These are phyloP conservation scores for Sinocyclocheilus grahami DNA, from an alignment of 2,113 vertebrate species.

Conservation along the genomic window DNA sequence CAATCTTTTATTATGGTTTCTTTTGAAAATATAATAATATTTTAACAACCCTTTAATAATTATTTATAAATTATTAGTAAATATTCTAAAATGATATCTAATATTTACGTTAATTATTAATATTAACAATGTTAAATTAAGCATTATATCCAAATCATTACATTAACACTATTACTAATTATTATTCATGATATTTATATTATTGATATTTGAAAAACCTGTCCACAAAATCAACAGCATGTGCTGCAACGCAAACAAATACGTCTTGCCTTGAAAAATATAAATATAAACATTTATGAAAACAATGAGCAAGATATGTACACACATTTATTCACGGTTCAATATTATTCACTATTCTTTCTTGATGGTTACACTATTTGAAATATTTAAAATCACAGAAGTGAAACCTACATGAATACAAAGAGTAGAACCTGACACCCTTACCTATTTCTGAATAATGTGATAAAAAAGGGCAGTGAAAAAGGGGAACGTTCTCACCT, in stretches of 20 bases:
- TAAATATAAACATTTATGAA: neutral
- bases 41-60: neutral
- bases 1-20: neutral
- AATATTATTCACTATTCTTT: neutral
- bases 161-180: neutral
- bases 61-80: neutral
- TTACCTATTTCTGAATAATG: neutral
- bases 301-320: neutral
- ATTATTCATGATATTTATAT: neutral
- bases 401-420: neutral
- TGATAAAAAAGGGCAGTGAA: neutral
- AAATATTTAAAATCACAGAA: neutral
- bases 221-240: neutral
- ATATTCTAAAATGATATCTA: neutral
- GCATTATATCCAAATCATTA: neutral
- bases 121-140: neutral
- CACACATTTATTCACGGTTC: neutral
- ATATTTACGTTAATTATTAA: neutral
- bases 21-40: neutral
- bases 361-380: neutral
- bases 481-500: conserved; percentile 67
- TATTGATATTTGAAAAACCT: neutral
- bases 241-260: neutral
- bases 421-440: neutral
- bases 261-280: neutral